These are phyloP conservation scores for Pogoniulus pusillus DNA, from an alignment of 2,797 vertebrate genomes.

Conservation along the genomic window DNA sequence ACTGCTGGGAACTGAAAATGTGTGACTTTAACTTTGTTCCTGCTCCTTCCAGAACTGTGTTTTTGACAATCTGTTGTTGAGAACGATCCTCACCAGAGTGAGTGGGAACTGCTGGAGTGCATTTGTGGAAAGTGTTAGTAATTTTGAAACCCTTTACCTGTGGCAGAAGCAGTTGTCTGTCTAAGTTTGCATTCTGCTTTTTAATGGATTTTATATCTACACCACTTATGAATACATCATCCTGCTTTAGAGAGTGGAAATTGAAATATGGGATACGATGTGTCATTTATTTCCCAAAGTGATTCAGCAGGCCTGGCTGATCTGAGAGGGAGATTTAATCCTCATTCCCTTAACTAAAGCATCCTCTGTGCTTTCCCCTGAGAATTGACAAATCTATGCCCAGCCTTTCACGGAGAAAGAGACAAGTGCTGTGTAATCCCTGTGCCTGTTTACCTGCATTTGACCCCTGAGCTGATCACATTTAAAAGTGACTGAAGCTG, in stretches of 20 bases:
- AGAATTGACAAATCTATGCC: neutral
- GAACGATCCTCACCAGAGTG: neutral
- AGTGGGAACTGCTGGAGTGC: neutral
- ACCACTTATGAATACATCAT: neutral
- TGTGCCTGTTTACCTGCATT: neutral
- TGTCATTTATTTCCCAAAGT: neutral
- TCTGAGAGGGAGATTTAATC: neutral
- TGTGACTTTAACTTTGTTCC: neutral
- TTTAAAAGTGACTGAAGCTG: neutral
- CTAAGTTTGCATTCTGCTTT: neutral
- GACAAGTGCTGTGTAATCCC: neutral
- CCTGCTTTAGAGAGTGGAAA: neutral
- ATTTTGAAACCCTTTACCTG: neutral
- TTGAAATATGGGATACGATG: neutral
- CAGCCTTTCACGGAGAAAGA: neutral
- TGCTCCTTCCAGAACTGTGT: neutral
- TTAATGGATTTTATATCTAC: neutral
- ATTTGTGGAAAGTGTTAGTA: neutral
- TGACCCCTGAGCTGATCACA: neutral
- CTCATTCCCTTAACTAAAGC: neutral
- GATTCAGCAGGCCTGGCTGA: neutral
- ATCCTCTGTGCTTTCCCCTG: neutral
- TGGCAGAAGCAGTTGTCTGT: neutral
- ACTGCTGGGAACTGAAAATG: neutral
- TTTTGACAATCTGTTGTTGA: neutral